Evolutionary conservation across 2,113 vertebrate species (phyloP).

Genomic region (Pycnonotus jocosus): DNA sequence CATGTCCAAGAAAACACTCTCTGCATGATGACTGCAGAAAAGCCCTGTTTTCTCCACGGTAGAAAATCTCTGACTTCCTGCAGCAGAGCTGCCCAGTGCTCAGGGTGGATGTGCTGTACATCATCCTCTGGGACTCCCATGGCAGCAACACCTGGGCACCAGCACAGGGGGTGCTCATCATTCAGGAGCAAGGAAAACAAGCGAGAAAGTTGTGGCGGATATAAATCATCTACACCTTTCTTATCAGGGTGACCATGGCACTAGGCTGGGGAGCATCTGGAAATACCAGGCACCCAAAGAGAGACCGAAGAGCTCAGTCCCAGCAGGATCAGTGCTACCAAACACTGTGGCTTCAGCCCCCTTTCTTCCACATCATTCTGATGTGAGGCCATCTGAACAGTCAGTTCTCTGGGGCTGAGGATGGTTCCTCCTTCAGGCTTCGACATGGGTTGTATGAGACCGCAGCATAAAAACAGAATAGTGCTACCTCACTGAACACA

Average conservation of each 20-base stretch:
- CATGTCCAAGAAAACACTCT: neutral
- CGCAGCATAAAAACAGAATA: fast-evolving
- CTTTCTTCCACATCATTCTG: neutral
- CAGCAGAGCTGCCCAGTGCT: neutral
- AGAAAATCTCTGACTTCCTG: neutral
- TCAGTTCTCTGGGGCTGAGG: neutral
- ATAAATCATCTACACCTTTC: neutral
- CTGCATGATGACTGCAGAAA: neutral
- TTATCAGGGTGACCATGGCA: neutral
- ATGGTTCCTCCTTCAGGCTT: neutral
- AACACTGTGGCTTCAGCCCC: neutral
- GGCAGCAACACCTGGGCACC: neutral
- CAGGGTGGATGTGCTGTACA: neutral
- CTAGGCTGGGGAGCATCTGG: neutral
- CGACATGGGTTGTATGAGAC: neutral
- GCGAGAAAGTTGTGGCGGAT: neutral
- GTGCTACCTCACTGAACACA: neutral
- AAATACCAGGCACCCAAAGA: neutral
- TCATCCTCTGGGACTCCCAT: neutral
- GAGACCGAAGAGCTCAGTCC: neutral
- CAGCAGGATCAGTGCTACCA: neutral
- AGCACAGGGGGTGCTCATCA: neutral
- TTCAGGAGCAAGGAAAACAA: neutral
- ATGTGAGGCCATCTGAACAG: neutral
- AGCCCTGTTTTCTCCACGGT: neutral